Percentiles rank a stretch among this genome's conserved stretches.
These are phyloP conservation scores for Lichenostomus cassidix DNA, from an alignment of 2,113 vertebrate genomes.

Conservation along the genomic window DNA sequence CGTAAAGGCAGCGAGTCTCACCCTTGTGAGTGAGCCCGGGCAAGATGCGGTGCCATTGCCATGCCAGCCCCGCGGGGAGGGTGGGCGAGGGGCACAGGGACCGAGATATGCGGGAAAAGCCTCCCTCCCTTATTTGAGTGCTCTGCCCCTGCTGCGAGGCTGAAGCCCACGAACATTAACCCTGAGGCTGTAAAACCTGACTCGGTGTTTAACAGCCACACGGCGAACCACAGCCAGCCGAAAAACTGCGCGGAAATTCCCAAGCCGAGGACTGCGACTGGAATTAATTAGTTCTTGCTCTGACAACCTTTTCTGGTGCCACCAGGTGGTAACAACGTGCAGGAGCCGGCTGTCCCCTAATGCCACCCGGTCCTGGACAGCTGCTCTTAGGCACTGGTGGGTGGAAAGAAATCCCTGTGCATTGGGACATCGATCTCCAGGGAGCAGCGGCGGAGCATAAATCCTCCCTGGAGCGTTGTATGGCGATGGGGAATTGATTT, in stretches of 20 bases:
- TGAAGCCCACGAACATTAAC: constrained; percentile 15
- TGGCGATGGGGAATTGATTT: fast-evolving
- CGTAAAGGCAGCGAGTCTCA: fast-evolving
- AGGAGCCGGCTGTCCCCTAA: background rate
- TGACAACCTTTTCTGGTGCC: constrained; percentile 46
- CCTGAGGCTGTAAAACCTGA: background rate
- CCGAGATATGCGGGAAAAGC: background rate
- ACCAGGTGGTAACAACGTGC: constrained; percentile 48
- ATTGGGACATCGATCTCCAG: background rate
- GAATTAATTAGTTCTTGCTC: constrained; percentile 8
- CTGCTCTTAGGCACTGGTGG: background rate
- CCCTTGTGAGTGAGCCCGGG: no score
- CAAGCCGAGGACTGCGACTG: background rate
- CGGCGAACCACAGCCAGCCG: background rate
- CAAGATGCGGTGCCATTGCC: background rate
- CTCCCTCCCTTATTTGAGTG: background rate
- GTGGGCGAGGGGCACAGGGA: background rate
- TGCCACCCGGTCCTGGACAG: fast-evolving
- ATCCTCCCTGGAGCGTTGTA: background rate
- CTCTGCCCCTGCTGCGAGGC: background rate
- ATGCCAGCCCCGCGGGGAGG: background rate
- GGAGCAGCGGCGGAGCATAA: background rate
- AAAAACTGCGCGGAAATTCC: background rate
- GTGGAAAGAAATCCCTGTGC: background rate
- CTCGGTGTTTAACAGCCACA: background rate